Conservation (phyloP, 2,888 invertebrate genomes). For the Limnephilus rhombicus region DNA sequence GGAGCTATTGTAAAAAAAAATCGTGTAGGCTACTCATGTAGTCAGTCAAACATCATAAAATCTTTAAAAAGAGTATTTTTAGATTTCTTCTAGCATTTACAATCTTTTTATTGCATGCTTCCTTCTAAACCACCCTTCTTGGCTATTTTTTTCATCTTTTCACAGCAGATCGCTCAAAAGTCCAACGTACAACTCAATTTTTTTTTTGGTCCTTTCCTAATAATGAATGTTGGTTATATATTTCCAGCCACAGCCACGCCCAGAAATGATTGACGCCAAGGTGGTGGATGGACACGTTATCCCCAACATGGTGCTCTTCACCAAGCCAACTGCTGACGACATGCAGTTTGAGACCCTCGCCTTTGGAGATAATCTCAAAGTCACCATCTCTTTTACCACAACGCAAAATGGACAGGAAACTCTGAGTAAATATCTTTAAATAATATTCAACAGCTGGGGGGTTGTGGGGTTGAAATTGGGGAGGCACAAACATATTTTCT, state of each 20-base stretch:
- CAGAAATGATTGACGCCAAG: constrained; percentile 87
- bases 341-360: constrained; percentile 88
- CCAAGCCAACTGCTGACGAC: constrained; percentile 86
- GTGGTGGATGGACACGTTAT: constrained; percentile 95
- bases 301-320: constrained; percentile 91
- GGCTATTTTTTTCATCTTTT: background rate
- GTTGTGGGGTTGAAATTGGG: no score
- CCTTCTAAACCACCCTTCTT: background rate
- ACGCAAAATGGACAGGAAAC: constrained; percentile 75
- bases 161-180: background rate
- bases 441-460: background rate
- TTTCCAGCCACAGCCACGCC: constrained; percentile 82
- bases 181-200: background rate
- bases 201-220: background rate
- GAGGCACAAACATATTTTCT: no score
- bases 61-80: background rate
- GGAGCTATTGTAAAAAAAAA: no score
- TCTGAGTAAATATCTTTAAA: constrained; percentile 16
- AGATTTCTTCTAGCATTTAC: background rate
- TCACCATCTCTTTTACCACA: constrained; percentile 87
- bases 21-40: background rate
- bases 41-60: background rate
- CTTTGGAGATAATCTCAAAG: constrained; percentile 90
- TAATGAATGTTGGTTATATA: background rate
- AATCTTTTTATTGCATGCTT: background rate